These are phyloP conservation scores for Macrophya alboannulata DNA, from an alignment of 2,888 invertebrate species.

Conservation along the genomic window DNA sequence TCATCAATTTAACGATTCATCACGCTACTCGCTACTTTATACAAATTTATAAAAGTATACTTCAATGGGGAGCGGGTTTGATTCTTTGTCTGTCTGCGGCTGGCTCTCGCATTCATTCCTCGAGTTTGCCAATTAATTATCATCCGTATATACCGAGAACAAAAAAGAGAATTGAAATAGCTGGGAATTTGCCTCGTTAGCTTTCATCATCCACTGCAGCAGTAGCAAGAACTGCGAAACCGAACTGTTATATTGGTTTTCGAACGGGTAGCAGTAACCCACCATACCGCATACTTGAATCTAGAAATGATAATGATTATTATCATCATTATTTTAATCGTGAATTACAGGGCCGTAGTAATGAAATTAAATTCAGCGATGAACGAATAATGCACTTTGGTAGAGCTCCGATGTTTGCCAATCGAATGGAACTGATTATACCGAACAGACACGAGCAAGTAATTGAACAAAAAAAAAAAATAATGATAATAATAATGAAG, in stretches of 20 bases:
- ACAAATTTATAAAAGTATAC: neutral
- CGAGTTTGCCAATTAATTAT: slow-evolving; percentile 33
- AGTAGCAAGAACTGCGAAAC: neutral
- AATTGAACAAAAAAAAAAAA: neutral
- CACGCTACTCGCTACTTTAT: neutral
- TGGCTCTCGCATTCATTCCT: neutral
- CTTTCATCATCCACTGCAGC: slow-evolving; percentile 1
- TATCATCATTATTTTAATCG: neutral
- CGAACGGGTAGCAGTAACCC: neutral
- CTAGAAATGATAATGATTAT: neutral
- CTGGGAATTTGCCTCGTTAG: slow-evolving; percentile 30
- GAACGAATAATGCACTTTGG: neutral
- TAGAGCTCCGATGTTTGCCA: neutral
- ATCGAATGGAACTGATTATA: neutral
- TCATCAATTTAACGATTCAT: neutral
- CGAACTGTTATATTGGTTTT: neutral
- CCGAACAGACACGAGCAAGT: neutral
- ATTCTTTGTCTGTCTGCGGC: neutral
- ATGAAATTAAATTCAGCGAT: neutral
- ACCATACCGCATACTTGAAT: neutral
- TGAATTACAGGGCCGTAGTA: neutral
- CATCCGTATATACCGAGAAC: neutral
- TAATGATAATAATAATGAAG: too few species aligned
- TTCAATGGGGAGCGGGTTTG: neutral
- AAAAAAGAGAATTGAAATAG: neutral